These are phyloP conservation scores for Proisotoma minuta DNA, from an alignment of 2,888 invertebrate species.

Conservation along the genomic window DNA sequence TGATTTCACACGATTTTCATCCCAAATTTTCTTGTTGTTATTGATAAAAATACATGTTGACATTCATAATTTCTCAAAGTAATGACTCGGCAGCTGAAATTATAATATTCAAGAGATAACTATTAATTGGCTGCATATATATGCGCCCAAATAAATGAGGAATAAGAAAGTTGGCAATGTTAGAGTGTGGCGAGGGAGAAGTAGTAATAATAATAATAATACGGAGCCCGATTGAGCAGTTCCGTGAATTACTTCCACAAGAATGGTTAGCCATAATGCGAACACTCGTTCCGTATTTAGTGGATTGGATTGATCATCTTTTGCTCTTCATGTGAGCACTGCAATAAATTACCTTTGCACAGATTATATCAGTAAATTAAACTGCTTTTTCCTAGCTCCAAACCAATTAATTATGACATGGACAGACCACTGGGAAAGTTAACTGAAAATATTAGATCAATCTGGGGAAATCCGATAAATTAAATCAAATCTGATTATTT, in stretches of 20 bases:
- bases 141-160: no score
- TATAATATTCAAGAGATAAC: no score
- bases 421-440: background rate
- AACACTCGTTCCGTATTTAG: slow-evolving; percentile 11
- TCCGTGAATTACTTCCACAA: background rate
- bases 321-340: background rate
- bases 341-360: background rate
- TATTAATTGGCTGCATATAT: no score
- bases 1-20: background rate
- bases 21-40: background rate
- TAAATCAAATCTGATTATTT: background rate
- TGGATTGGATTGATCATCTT: slow-evolving; percentile 6
- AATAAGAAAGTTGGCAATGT: no score
- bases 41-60: no score
- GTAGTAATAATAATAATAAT: no score
- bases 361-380: no score
- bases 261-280: background rate
- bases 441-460: background rate
- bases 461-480: background rate
- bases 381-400: no score
- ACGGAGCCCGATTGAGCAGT: no score
- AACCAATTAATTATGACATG: background rate
- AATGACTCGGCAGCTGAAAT: no score
- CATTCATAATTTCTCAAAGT: no score
- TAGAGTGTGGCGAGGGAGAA: no score